A percentile compares a stretch with the other conserved stretches of the same genome.
phyloP scores from a whole-genome alignment of 2,797 vertebrate species.

The Sphenopsis melanotis region DNA sequence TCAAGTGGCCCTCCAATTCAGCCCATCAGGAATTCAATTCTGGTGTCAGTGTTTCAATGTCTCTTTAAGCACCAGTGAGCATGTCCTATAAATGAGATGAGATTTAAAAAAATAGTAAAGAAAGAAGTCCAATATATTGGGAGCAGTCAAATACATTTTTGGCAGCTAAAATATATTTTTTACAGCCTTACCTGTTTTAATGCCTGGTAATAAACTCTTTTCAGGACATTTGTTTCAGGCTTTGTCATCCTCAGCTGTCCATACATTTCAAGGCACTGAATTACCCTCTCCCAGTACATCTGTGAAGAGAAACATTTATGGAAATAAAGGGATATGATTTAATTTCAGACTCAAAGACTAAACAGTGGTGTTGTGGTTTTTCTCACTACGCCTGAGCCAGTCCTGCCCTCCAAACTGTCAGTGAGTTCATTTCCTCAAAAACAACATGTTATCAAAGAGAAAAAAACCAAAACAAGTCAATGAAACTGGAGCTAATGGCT shows the following conservation, averaged over 20 bases:
- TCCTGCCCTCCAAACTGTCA: conserved; percentile 30
- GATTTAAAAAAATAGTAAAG: background rate
- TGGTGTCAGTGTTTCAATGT: conserved; percentile 3
- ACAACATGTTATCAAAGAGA: background rate
- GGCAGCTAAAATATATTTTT: background rate
- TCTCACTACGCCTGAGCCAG: background rate
- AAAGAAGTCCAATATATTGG: background rate
- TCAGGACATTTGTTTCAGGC: background rate
- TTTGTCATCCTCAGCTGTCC: background rate
- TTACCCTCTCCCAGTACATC: background rate
- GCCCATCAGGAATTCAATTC: background rate
- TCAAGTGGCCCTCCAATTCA: background rate
- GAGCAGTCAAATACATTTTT: background rate
- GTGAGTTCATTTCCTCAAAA: conserved; percentile 22
- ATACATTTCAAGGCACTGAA: background rate
- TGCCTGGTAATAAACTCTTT: background rate
- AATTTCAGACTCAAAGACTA: conserved; percentile 2
- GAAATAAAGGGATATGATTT: background rate
- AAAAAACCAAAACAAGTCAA: background rate
- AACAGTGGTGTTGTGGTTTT: background rate
- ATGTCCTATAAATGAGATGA: background rate
- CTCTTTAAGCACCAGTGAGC: background rate
- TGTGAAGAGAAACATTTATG: background rate
- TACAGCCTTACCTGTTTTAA: conserved; percentile 4
- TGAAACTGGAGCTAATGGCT: background rate